Conservation (phyloP, 2,113 vertebrate species). For the Cromileptes altivelis region DNA sequence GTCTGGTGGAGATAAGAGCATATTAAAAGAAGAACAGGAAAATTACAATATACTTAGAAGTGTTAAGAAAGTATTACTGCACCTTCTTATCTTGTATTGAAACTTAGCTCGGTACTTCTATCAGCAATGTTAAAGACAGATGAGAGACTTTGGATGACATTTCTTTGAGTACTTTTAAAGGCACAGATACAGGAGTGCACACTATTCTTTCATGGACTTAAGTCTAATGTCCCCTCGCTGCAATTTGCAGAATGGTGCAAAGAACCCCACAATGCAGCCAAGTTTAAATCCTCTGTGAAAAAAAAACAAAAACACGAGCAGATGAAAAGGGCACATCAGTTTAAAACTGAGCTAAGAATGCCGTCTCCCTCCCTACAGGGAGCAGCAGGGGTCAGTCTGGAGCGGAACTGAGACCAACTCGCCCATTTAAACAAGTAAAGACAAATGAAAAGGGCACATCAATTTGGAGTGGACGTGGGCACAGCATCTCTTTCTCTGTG, state of each 20-base stretch:
- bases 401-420: constrained; percentile 50
- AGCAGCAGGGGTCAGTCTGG: constrained; percentile 72
- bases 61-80: neutral
- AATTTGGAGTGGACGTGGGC: constrained; percentile 58
- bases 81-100: constrained; percentile 35
- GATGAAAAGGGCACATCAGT: constrained; percentile 66
- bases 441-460: constrained; percentile 73
- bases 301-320: constrained; percentile 14
- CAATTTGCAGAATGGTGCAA: neutral
- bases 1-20: constrained; percentile 50
- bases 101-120: constrained; percentile 10
- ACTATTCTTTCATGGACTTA: neutral
- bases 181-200: constrained; percentile 13
- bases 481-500: constrained; percentile 49
- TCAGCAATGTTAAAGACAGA: constrained; percentile 12
- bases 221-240: neutral
- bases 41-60: constrained; percentile 31
- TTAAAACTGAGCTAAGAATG: constrained; percentile 63
- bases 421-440: constrained; percentile 63
- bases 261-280: constrained; percentile 23
- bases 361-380: constrained; percentile 54
- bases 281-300: constrained; percentile 11
- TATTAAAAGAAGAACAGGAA: constrained; percentile 28
- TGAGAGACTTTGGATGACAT: neutral
- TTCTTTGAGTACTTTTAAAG: neutral